Conservation (phyloP, 2,113 vertebrate species). For the Nansenia antarctica region DNA sequence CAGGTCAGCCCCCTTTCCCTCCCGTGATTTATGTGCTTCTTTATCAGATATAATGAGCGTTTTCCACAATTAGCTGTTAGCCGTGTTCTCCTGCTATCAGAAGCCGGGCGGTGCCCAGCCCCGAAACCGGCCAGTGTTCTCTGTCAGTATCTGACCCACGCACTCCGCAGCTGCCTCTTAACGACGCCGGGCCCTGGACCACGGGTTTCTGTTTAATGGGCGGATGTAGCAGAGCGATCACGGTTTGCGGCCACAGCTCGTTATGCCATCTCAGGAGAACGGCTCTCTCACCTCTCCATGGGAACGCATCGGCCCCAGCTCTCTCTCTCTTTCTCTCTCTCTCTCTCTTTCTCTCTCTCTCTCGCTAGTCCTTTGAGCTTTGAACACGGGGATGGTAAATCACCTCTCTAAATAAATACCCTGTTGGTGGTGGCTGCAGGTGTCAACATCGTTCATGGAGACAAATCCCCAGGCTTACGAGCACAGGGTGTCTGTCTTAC, state of each 20-base stretch:
- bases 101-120: slow-evolving; percentile 33
- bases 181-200: slow-evolving; percentile 45
- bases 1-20: slow-evolving; percentile 62
- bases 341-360: slow-evolving; percentile 24
- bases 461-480: slow-evolving; percentile 6
- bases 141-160: slow-evolving; percentile 63
- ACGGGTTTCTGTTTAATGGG: slow-evolving; percentile 66
- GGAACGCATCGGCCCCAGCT: slow-evolving; percentile 6
- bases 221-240: slow-evolving; percentile 57
- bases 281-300: slow-evolving; percentile 50
- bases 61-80: slow-evolving; percentile 73
- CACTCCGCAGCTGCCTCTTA: slow-evolving; percentile 66
- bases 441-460: slow-evolving; percentile 32
- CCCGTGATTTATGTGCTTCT: slow-evolving; percentile 74
- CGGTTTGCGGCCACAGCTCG: slow-evolving; percentile 46
- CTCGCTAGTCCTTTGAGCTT: slow-evolving; percentile 53
- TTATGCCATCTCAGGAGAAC: slow-evolving; percentile 53
- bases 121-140: no score
- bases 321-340: slow-evolving; percentile 12
- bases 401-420: slow-evolving; percentile 31
- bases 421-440: slow-evolving; percentile 36
- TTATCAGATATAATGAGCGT: slow-evolving; percentile 75
- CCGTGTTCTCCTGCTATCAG: slow-evolving; percentile 61
- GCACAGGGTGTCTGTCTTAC: not conserved
- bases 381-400: slow-evolving; percentile 56